Evolutionary conservation across 2,888 invertebrate genomes (phyloP), one percentile per base, ranked within the genome.

Genomic region (Apotomis capreana): DNA sequence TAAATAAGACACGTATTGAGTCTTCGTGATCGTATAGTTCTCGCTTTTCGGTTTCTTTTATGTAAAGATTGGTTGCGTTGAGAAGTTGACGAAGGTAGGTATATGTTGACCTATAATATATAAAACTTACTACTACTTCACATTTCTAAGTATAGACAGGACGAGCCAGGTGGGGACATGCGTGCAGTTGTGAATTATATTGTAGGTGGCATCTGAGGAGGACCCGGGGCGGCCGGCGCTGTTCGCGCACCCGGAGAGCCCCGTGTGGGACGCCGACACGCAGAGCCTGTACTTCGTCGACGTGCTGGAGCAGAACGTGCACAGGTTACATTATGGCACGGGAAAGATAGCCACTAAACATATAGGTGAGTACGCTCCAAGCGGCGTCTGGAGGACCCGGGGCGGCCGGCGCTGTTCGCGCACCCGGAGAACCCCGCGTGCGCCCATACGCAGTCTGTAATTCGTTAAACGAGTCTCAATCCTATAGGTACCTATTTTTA

Each of bases 261-360:
- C 95, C 0, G 94, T 95, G 73, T 95, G 95, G 95, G 94, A 95
- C 69, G 78, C 85, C 0, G 81, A 82, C 3, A 79, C 87, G 3
- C 90, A 94, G 75, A 90, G 89, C 13, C 86, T 95, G 5, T 94
- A 90, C 76, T 95, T 94, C 76, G 95, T 95, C 0, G 95, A 95
- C 76, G 94, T 94, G 10, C 80, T 82, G 6, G 81, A 89, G n/a
- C 87, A 87, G 64, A 92, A 92, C 69, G 87, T 95, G 13, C 92
- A 93, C 71, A 86, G 92, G 49, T 89, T 94, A 0, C 89, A 95
- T 76, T 93, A 91, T 70, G 74, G 62, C 15, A 81, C 87, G 0
- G 90, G 91, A 9, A 84, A 83, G 64, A 87, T 91, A 54, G 75
- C 76, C 46, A 86, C 86, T 0, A 90, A 90, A 68, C 88, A 88